Evolutionary conservation across 2,113 vertebrate genomes (phyloP).

Genomic region (Menidia beryllina): DNA sequence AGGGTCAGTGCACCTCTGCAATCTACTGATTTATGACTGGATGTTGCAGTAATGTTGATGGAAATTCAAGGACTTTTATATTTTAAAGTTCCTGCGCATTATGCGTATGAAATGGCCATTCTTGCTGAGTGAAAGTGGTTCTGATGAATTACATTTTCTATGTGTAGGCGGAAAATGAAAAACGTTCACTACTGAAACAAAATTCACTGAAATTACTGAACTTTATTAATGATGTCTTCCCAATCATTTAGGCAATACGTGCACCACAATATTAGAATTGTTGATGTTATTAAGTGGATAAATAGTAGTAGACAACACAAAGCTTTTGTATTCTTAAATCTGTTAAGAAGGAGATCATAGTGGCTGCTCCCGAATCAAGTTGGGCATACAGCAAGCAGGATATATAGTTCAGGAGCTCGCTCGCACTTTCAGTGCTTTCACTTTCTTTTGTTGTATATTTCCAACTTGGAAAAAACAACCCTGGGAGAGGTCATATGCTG

Average conservation of each 20-base stretch:
- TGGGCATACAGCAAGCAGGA: background rate
- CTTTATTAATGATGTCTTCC: background rate
- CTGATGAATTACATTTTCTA: conserved; percentile 7
- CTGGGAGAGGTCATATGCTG: background rate
- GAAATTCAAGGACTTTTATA: conserved; percentile 49
- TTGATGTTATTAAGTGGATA: too few relatives aligned
- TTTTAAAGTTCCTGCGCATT: conserved; percentile 39
- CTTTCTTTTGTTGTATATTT: too few relatives aligned
- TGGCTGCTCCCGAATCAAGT: background rate
- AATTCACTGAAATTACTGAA: background rate
- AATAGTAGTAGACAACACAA: too few relatives aligned
- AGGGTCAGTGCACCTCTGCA: conserved; percentile 41
- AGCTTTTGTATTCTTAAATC: too few relatives aligned
- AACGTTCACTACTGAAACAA: background rate
- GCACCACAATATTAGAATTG: background rate
- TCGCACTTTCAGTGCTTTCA: too few relatives aligned
- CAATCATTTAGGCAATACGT: background rate
- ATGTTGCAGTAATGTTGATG: conserved; percentile 54
- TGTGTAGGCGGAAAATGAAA: background rate
- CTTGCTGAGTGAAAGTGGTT: conserved; percentile 11
- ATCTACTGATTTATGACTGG: conserved; percentile 61
- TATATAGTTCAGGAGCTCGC: background rate
- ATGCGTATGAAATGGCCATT: conserved; percentile 17
- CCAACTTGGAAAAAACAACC: background rate
- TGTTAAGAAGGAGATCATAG: too few relatives aligned